Conservation (phyloP, 1,140 invertebrate species). For the Drosophila nigrodunni region DNA sequence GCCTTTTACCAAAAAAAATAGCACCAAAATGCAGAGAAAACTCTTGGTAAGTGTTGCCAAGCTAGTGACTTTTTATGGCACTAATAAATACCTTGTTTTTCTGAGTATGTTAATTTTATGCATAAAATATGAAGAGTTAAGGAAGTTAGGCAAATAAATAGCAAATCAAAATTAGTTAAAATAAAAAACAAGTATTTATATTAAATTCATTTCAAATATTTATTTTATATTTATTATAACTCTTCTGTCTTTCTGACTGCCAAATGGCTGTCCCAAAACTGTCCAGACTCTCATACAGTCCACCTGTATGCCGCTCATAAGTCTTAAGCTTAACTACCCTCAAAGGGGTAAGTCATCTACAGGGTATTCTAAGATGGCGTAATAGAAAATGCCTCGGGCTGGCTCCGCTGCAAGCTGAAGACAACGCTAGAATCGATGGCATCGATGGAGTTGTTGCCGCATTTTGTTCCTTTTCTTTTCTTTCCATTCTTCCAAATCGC, state of each 20-base stretch:
- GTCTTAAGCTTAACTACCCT: background rate
- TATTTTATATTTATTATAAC: too few species aligned
- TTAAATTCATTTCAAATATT: too few species aligned
- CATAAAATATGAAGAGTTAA: too few species aligned
- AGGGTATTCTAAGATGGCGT: conserved; percentile 28
- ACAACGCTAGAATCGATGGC: conserved; percentile 31
- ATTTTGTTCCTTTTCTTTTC: conserved; percentile 49
- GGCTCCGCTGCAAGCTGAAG: conserved; percentile 35
- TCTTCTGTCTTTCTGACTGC: too few species aligned
- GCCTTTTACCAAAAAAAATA: conserved; percentile 9
- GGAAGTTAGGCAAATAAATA: too few species aligned
- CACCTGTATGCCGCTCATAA: too few species aligned
- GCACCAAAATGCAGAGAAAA: background rate
- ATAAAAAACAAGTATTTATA: too few species aligned
- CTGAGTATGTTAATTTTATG: too few species aligned
- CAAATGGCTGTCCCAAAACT: too few species aligned
- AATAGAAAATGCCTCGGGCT: conserved; percentile 43
- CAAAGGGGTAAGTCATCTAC: background rate
- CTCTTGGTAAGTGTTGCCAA: background rate
- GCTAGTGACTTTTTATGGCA: background rate
- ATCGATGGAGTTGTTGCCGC: conserved; percentile 14
- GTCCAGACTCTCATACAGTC: too few species aligned
- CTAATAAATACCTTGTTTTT: conserved; percentile 4
- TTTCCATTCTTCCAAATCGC: conserved; percentile 37
- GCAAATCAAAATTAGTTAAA: too few species aligned